Percentiles rank a stretch among this genome's conserved stretches.
These are phyloP conservation scores for Sinocyclocheilus anophthalmus DNA, from an alignment of 2,113 vertebrate genomes.

Conservation along the genomic window DNA sequence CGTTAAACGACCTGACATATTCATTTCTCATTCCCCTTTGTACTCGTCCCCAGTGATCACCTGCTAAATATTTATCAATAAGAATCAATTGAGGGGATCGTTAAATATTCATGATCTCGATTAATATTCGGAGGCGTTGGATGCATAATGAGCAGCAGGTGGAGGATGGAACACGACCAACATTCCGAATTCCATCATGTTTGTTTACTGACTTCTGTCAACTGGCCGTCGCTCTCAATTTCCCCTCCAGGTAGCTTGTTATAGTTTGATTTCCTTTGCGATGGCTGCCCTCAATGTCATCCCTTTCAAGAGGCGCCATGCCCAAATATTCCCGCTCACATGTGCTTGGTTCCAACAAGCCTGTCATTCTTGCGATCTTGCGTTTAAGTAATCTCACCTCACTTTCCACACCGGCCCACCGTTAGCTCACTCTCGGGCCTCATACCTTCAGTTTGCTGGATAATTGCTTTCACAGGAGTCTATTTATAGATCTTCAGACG, in stretches of 20 bases:
- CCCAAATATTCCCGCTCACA: neutral
- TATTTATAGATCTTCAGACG: constrained; percentile 26
- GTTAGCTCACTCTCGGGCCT: constrained; percentile 19
- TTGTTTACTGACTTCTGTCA: constrained; percentile 29
- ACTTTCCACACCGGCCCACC: neutral
- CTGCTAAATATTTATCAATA: constrained; percentile 14
- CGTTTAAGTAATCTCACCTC: neutral
- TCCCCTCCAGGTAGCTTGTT: neutral
- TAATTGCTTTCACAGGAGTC: constrained; percentile 43
- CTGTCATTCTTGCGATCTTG: neutral
- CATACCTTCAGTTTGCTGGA: constrained; percentile 29
- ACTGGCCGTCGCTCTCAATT: constrained; percentile 8
- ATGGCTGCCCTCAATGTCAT: neutral
- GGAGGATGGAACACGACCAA: constrained; percentile 8
- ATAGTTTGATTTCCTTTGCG: neutral
- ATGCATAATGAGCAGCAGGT: constrained; percentile 22
- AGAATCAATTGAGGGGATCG: neutral
- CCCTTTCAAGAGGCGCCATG: neutral
- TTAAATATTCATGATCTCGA: constrained; percentile 10
- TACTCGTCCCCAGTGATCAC: constrained; percentile 12
- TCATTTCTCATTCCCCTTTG: constrained; percentile 21
- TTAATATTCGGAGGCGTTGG: constrained; percentile 7
- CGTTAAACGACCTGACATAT: neutral
- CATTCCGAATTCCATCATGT: constrained; percentile 1
- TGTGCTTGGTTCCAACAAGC: neutral